These are phyloP conservation scores for Junco hyemalis DNA, from an alignment of 2,113 vertebrate species.

Conservation along the genomic window DNA sequence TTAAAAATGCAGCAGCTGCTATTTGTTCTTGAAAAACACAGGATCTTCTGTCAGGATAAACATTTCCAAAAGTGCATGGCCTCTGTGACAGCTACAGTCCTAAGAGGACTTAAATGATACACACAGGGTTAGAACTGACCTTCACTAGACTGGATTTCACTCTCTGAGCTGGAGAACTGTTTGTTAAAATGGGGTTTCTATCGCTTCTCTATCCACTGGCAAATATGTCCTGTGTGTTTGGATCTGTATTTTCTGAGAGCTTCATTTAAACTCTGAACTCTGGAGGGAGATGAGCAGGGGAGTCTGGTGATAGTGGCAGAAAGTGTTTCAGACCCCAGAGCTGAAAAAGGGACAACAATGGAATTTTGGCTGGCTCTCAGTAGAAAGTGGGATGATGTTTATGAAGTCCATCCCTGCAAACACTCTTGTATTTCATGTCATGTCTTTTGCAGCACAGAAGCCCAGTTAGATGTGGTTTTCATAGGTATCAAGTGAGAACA, in stretches of 20 bases:
- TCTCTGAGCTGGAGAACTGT: neutral
- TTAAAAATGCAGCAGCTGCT: neutral
- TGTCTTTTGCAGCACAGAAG: neutral
- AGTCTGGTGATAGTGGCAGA: neutral
- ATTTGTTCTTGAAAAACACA: neutral
- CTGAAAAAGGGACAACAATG: neutral
- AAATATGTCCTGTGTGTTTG: neutral
- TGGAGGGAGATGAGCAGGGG: neutral
- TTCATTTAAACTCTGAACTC: neutral
- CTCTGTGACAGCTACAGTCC: neutral
- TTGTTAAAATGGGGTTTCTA: neutral
- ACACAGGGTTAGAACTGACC: neutral
- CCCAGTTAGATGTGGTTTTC: neutral
- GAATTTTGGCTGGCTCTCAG: neutral
- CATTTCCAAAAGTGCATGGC: rapidly evolving
- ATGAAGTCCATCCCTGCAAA: neutral
- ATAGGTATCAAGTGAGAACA: neutral
- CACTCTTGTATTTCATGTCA: neutral
- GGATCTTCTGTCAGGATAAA: neutral
- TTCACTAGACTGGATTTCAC: neutral
- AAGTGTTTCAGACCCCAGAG: neutral
- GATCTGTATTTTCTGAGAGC: neutral
- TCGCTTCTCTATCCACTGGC: neutral
- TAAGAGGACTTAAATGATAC: neutral
- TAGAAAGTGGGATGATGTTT: neutral